A percentile compares a stretch with the other conserved stretches of the same genome.
Conservation (phyloP, 1,140 invertebrate genomes). For the Heterodera schachtii region DNA sequence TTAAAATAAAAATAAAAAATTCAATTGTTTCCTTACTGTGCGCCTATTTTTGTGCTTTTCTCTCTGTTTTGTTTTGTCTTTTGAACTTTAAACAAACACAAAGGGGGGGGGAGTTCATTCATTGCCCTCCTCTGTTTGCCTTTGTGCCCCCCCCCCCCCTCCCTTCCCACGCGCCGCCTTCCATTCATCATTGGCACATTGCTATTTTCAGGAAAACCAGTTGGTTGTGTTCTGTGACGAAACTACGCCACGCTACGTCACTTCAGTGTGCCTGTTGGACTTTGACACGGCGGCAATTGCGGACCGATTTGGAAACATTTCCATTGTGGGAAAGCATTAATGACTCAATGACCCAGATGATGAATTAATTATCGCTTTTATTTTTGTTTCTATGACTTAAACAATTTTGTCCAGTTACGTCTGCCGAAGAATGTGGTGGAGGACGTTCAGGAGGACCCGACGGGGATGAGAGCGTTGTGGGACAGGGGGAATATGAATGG, state of each 20-base stretch:
- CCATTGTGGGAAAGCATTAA: conserved; percentile 53
- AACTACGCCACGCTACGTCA: conserved; percentile 92
- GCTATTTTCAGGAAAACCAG: conserved; percentile 83
- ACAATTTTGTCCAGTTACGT: conserved; percentile 71
- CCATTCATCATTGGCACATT: not conserved
- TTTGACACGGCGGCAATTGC: conserved; percentile 93
- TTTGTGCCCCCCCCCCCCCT: too few relatives aligned
- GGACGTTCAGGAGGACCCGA: conserved; percentile 98
- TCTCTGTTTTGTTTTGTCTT: too few relatives aligned
- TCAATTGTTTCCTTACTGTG: too few relatives aligned
- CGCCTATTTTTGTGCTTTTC: too few relatives aligned
- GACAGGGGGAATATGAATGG: conserved; percentile 93
- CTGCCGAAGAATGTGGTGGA: conserved; percentile 87
- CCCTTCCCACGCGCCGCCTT: too few relatives aligned
- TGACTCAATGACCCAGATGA: too few relatives aligned
- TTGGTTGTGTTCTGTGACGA: conserved; percentile 97
- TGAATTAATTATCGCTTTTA: too few relatives aligned
- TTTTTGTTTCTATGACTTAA: too few relatives aligned
- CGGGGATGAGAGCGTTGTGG: conserved; percentile 96
- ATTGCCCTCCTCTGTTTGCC: too few relatives aligned
- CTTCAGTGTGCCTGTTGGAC: conserved; percentile 86
- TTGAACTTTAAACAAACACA: not conserved
- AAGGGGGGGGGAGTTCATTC: not conserved
- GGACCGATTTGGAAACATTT: conserved; percentile 98
- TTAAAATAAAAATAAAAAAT: too few relatives aligned